phyloP scores from a whole-genome alignment of 2,888 invertebrate genomes.

The Exephanes ischioxanthus region DNA sequence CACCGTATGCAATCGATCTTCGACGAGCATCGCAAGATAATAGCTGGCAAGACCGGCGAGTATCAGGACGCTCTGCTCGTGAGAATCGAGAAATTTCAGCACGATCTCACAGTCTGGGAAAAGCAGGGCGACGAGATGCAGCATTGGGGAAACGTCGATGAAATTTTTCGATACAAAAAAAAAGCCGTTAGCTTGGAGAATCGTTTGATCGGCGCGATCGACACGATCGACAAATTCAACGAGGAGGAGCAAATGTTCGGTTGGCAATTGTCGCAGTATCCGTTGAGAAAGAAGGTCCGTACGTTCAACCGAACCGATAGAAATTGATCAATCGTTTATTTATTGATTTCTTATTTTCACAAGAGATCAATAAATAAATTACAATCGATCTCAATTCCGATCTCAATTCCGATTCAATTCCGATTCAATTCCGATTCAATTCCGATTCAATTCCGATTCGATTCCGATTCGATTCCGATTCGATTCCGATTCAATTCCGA shows the following conservation, averaged over 20 bases:
- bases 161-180: conserved; percentile 93
- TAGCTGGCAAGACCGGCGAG: conserved; percentile 93
- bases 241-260: conserved; percentile 95
- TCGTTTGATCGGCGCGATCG: conserved; percentile 89
- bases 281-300: conserved; percentile 89
- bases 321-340: not conserved
- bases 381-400: not conserved
- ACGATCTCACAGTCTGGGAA: conserved; percentile 92
- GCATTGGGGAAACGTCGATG: conserved; percentile 94
- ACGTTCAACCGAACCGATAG: not conserved
- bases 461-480: no score
- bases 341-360: no score
- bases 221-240: conserved; percentile 94
- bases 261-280: conserved; percentile 95
- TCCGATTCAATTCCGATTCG: no score
- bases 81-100: conserved; percentile 92
- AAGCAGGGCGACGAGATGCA: conserved; percentile 94
- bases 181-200: conserved; percentile 93
- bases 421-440: no score
- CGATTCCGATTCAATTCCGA: not conserved
- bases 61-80: conserved; percentile 93
- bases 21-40: conserved; percentile 92
- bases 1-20: conserved; percentile 92
- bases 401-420: not conserved
- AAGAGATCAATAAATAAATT: not conserved